Evolutionary conservation across 2,888 invertebrate species (phyloP), one percentile per base, ranked within the genome.

Genomic region (Epistrophe grossulariae): DNA sequence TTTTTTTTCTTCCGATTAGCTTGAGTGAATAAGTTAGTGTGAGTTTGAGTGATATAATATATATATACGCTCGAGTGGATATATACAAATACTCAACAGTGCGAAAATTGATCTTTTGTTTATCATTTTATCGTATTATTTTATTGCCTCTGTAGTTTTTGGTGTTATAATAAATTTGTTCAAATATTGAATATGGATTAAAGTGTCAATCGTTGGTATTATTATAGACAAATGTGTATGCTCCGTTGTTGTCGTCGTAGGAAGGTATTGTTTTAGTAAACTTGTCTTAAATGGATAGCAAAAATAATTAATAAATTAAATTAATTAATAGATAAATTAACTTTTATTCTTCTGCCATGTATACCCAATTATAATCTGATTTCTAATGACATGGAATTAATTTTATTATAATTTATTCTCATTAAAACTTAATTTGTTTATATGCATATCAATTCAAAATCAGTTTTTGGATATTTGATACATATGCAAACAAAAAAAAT

Each of bases 71-170:
- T 19, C 28, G 35, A n/a, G 15, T 35, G 45, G 35, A 17, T 35
- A 35, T 31, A 7, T 55, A 55, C 31, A 50, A 13, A 68, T 68
- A 68, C 35, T 19, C 50, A 62, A 45, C 52, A 28, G 38, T 70
- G 74, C 62, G 80, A 76, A 80, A 68, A 74, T 38, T 60, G 59
- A 68, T 80, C 66, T 66, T 79, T 43, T 70, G 70, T 70, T 70
- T 70, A 55, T 11, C 6, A 55, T 70, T 77, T 60, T 68, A 77
- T 77, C 59, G 59, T 70, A 38, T 52, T 70, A 52, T 52, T 70
- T 52, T 70, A 52, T 52, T 70, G 52, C 24, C 52, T 52, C 24
- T 52, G 13, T 52, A n/a, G 1, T 24, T 24, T 24, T 24, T 38
- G 35, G 19, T 40, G 70, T 28, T 70, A 24, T 24, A 70, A 62